Base-by-base conservation (phyloP, 1,140 invertebrate genomes). In the Rhopalosiphum padi region DNA sequence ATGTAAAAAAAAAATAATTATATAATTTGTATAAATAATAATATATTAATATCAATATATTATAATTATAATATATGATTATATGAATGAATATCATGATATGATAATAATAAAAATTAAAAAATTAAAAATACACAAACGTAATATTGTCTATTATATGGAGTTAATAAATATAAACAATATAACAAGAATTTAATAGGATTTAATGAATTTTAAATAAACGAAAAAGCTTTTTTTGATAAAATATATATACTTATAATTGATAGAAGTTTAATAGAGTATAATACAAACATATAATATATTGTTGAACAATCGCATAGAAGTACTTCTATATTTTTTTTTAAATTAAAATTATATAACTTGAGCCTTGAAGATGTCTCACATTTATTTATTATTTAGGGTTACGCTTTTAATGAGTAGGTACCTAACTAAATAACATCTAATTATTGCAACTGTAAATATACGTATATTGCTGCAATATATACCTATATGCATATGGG, bases 341-440 rank as follows among this genome's bases (percentile, higher is more conserved):
- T 91, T 68, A 35, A 91, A 82, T 51, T 53, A 55, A 86, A 23
- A 53, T 93, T 93, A 86, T 53, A 55, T 51, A 93, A 93, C 11
- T 93, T 53, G 41, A 55, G 23, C 86, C 11, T 93, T 53, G 41
- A 55, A 23, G 48, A 85, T 83, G 43, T 55, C 91, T 41, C 68
- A 48, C 77, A 92, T 35, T 53, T 18, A 85, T 82, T 37, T 55
- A 41, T 83, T 68, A 53, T 23, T 18, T 82, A 83, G 22, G 48
- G 77, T 92, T 51, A 83, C 91, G 46, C 85, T 83, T 83, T n/a
- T 91, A 91, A 83, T 83, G n/a, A 92, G 37, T 41, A 48, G 21
- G 7, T 55, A 82, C 11, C n/a, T 53, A 92, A 35, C 35, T 37
- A 89, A 89, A 92, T 23, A 83, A 25, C 25, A 15, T 77, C 46